phyloP scores from a whole-genome alignment of 1,140 invertebrate species.

The Eulimnadia texana region DNA sequence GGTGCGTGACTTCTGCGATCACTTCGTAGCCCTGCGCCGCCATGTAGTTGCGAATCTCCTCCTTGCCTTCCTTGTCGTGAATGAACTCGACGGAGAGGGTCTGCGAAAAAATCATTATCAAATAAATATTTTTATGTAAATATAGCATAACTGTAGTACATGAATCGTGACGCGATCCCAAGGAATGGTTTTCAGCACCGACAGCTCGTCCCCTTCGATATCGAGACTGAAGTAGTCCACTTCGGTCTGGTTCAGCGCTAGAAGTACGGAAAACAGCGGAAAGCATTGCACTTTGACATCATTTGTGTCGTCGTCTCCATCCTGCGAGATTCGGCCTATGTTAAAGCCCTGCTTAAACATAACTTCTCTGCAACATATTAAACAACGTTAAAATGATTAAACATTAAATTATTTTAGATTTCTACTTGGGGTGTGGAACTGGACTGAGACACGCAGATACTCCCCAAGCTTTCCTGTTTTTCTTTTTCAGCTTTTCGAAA shows the following conservation, averaged over 20 bases:
- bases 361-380: neutral
- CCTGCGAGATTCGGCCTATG: conserved; percentile 4
- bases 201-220: conserved; percentile 43
- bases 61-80: conserved; percentile 27
- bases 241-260: conserved; percentile 51
- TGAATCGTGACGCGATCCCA: conserved; percentile 12
- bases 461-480: conserved; percentile 30
- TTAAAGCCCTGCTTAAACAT: conserved; percentile 7
- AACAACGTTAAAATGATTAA: neutral
- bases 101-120: conserved; percentile 13
- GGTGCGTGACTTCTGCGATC: conserved; percentile 27
- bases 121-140: neutral
- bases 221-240: conserved; percentile 59
- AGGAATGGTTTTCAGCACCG: conserved; percentile 14
- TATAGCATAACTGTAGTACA: too few species aligned
- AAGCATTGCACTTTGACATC: conserved; percentile 51
- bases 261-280: conserved; percentile 60
- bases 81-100: conserved; percentile 31
- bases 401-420: neutral
- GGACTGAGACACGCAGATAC: conserved; percentile 33
- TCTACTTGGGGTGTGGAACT: conserved; percentile 25
- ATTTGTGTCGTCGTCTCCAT: neutral
- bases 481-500: conserved; percentile 30
- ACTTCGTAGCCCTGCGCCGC: conserved; percentile 27
- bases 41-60: conserved; percentile 28